These are phyloP conservation scores for Erebia ligea DNA, from an alignment of 2,888 invertebrate genomes.

Conservation along the genomic window DNA sequence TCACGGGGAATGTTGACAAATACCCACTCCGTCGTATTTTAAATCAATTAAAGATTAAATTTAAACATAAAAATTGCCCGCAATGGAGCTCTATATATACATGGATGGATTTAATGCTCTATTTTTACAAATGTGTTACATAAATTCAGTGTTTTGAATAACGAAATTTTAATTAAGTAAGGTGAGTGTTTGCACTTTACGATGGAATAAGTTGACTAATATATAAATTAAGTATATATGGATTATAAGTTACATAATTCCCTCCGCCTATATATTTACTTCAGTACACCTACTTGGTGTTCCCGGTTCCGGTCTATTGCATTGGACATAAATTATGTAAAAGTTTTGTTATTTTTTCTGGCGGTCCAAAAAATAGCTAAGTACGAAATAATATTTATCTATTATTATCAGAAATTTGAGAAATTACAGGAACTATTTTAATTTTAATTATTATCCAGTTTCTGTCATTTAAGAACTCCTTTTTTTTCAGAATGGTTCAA, in stretches of 20 bases:
- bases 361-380: too few relatives aligned
- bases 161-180: slow-evolving; percentile 27
- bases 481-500: slow-evolving; percentile 63
- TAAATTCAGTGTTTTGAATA: slow-evolving; percentile 30
- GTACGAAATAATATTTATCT: too few relatives aligned
- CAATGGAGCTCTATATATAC: slow-evolving; percentile 4
- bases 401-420: too few relatives aligned
- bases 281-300: too few relatives aligned
- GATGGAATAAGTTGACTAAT: not conserved
- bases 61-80: not conserved
- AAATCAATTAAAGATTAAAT: not conserved
- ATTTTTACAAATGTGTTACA: slow-evolving; percentile 23
- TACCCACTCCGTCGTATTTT: not conserved
- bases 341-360: too few relatives aligned
- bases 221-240: not conserved
- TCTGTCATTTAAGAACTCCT: not conserved
- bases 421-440: too few relatives aligned
- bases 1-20: slow-evolving; percentile 22
- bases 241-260: not conserved
- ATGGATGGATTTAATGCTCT: not conserved
- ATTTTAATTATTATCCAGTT: too few relatives aligned
- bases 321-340: too few relatives aligned
- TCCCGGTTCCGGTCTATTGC: too few relatives aligned
- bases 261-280: too few relatives aligned
- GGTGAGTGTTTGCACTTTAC: slow-evolving; percentile 28